Percentiles rank a stretch among this genome's conserved stretches.
Conservation (phyloP, 2,113 vertebrate species). For the Strix uralensis region DNA sequence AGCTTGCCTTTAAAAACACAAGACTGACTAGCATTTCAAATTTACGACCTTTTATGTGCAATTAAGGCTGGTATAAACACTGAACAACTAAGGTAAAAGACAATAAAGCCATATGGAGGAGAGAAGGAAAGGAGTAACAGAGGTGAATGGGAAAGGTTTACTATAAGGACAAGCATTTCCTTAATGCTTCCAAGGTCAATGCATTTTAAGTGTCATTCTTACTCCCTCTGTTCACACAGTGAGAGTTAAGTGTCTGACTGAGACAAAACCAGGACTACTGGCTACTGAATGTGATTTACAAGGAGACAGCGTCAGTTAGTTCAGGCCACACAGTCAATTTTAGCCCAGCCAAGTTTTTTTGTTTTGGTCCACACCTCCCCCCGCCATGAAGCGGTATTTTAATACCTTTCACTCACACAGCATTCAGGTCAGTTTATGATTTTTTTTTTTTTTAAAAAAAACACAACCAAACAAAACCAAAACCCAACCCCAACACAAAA, state of each 20-base stretch:
- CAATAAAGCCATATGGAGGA: neutral
- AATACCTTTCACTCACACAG: neutral
- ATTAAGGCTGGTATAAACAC: neutral
- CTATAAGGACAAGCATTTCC: neutral
- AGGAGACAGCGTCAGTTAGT: neutral
- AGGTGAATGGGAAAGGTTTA: neutral
- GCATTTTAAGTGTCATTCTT: neutral
- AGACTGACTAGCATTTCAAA: neutral
- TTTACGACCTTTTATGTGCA: neutral
- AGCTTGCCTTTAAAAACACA: neutral
- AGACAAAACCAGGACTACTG: neutral
- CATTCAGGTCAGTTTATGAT: neutral
- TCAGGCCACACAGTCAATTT: neutral
- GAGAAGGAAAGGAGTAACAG: neutral
- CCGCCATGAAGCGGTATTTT: neutral
- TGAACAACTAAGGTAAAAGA: neutral
- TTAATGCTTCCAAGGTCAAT: neutral
- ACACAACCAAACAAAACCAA: neutral
- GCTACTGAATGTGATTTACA: neutral
- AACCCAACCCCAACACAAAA: neutral
- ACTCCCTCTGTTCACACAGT: neutral
- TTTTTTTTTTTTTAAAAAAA: neutral
- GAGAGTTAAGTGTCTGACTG: neutral
- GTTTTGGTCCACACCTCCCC: neutral
- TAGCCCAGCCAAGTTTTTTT: neutral